Evolutionary conservation across 2,113 vertebrate genomes (phyloP), one percentile per base, ranked within the genome.

Genomic region (Mesocricetus auratus): DNA sequence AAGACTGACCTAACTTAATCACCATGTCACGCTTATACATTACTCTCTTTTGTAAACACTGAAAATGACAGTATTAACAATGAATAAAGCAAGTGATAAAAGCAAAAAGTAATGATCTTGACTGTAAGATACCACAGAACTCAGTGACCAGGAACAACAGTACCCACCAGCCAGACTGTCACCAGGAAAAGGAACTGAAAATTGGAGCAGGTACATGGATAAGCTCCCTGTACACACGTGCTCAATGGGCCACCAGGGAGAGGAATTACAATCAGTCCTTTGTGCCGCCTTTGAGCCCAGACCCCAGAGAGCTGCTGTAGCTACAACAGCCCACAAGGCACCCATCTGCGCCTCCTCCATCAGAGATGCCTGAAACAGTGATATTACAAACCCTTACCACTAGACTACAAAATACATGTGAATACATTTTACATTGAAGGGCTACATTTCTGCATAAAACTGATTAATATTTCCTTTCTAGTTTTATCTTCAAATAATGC

Each of bases 401-500:
- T 64, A 79, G 96, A 78, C 79, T 78, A 92, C 74, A 75, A 87
- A 69, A 96, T 82, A 75, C 1, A 93, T 36, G n/a, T 8, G 79
- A 95, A 97, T 9, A 92, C 1, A 93, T 45, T 93, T 82, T 95
- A 92, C 36, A 96, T 9, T 79, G 56, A 73, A 89, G 31, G 15
- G 0, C 53, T 64, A 83, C 26, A 73, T 79, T 97, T 95, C 96
- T 73, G 83, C 93, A 93, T 50, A 8, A 90, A 15, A 93, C 0
- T 95, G 16, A 94, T 24, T 71, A 89, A 82, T 71, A 91, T 21
- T 73, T 95, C 42, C 73, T 86, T 9, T 89, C 17, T 94, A 94
- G 36, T 87, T 97, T 92, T 78, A 85, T 26, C 8, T 97, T 91
- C 26, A 96, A 95, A 89, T 58, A 73, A 93, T 68, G 42, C 11